A percentile compares a stretch with the other conserved stretches of the same genome.
Evolutionary conservation across 2,797 vertebrate species (phyloP).

Genomic region (Tarsius wallacei): DNA sequence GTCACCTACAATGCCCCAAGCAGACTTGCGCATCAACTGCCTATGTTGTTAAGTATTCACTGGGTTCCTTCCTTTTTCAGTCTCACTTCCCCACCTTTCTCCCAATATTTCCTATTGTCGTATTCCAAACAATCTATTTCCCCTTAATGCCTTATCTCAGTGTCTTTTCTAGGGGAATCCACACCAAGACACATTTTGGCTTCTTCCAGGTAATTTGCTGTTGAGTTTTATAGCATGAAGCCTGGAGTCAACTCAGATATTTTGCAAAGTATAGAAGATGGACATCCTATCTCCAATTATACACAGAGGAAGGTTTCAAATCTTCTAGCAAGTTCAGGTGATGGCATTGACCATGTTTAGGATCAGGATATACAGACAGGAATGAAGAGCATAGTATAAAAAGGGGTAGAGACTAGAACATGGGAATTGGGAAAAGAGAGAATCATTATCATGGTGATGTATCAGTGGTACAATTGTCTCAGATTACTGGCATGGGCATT

Average conservation of each 20-base stretch:
- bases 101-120: neutral
- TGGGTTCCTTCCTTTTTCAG: neutral
- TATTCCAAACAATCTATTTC: neutral
- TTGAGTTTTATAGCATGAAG: neutral
- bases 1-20: accelerated
- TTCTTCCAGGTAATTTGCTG: neutral
- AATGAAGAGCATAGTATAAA: neutral
- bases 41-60: neutral
- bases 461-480: too few relatives aligned
- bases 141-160: neutral
- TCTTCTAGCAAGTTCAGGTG: neutral
- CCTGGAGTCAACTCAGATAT: neutral
- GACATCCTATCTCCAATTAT: neutral
- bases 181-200: neutral
- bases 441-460: neutral
- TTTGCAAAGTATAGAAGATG: neutral
- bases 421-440: neutral
- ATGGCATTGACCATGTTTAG: neutral
- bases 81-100: neutral
- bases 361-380: neutral
- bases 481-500: too few relatives aligned
- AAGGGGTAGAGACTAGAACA: neutral
- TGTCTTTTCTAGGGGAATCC: neutral
- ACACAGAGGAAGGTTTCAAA: neutral
- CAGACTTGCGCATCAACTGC: neutral